Conservation (phyloP, 2,888 invertebrate species). For the Calliscelio sp. region DNA sequence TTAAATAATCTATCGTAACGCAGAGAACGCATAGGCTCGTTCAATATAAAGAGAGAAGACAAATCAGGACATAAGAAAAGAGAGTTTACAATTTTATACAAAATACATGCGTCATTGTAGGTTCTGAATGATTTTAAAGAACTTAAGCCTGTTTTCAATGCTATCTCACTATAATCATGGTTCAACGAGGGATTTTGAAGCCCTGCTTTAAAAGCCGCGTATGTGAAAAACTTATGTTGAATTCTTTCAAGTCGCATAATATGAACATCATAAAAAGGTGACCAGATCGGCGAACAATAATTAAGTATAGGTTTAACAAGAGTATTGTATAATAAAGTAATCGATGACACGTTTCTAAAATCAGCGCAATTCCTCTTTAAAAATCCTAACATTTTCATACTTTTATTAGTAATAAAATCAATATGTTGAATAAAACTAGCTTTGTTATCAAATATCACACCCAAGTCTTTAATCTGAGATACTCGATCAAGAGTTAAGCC, state of each 20-base stretch:
- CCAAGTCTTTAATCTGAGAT: not conserved
- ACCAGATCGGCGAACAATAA: conserved; percentile 4
- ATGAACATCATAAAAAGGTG: not conserved
- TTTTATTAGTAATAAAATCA: conserved; percentile 23
- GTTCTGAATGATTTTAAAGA: not conserved
- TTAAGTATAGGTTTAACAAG: not conserved
- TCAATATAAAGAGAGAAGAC: not conserved
- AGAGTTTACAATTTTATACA: conserved; percentile 11
- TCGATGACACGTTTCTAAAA: not conserved
- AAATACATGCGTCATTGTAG: not conserved
- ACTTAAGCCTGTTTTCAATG: not conserved
- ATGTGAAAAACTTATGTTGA: conserved; percentile 2
- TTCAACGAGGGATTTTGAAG: not conserved
- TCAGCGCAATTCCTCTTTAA: not conserved
- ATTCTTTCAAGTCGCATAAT: conserved; percentile 8
- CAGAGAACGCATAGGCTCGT: not conserved
- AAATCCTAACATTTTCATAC: conserved; percentile 7
- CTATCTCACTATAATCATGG: not conserved
- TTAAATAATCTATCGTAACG: not conserved
- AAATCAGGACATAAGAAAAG: not conserved
- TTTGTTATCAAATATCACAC: conserved; percentile 9
- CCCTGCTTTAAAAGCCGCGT: not conserved
- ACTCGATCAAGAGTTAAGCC: no score
- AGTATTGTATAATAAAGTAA: not conserved
- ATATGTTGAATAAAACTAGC: conserved; percentile 12